These are phyloP conservation scores for Archaeoteleia sp. DNA, from an alignment of 2,888 invertebrate genomes.

Conservation along the genomic window DNA sequence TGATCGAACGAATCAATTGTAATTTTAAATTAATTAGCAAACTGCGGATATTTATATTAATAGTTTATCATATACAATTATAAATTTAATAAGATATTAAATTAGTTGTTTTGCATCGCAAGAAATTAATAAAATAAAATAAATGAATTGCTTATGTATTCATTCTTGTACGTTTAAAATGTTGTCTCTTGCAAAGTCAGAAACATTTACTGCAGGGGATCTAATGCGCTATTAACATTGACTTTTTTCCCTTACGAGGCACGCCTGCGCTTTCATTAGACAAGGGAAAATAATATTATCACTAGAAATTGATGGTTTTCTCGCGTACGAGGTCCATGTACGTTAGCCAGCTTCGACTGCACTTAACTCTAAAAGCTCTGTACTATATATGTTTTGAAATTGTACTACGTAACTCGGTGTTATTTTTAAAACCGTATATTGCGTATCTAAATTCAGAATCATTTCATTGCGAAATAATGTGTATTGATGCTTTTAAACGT, in stretches of 20 bases:
- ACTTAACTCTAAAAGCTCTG: constrained; percentile 43
- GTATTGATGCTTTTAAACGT: constrained; percentile 4
- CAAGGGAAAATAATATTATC: constrained; percentile 41
- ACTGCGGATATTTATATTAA: too few species aligned
- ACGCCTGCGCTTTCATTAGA: constrained; percentile 24
- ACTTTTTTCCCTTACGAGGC: constrained; percentile 12
- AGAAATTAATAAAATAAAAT: too few species aligned
- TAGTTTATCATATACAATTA: too few species aligned
- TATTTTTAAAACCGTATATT: constrained; percentile 24
- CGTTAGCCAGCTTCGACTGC: constrained; percentile 36
- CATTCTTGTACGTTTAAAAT: neutral
- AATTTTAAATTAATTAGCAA: too few species aligned
- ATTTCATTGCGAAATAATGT: constrained; percentile 18
- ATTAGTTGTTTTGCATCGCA: too few species aligned
- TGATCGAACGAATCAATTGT: too few species aligned
- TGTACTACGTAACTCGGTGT: too few species aligned
- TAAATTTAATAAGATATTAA: too few species aligned
- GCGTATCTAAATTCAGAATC: constrained; percentile 13
- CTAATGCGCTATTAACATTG: constrained; percentile 22
- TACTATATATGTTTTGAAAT: constrained; percentile 12
- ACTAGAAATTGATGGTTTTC: constrained; percentile 40
- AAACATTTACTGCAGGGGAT: too few species aligned
- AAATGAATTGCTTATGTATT: too few species aligned
- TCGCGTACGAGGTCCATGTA: constrained; percentile 9
- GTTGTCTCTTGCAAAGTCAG: neutral